Evolutionary conservation across 1,140 invertebrate species (phyloP).

Genomic region (Platyura marginata): DNA sequence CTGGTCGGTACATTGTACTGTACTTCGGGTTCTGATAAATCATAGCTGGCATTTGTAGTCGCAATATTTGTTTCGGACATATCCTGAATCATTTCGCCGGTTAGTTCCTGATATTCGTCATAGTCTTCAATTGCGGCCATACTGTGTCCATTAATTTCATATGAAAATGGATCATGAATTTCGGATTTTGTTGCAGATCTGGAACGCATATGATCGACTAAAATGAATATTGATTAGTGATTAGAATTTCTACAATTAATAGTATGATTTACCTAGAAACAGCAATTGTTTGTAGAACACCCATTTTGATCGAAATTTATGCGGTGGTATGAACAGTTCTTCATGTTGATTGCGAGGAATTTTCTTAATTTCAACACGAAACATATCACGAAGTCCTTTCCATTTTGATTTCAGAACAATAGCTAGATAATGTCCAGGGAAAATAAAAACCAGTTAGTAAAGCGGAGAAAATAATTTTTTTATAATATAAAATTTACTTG

Average conservation of each 20-base stretch:
- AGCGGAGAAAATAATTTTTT: not conserved
- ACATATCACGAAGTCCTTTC: constrained; percentile 23
- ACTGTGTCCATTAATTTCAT: too few species aligned
- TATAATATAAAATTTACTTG: constrained; percentile 13
- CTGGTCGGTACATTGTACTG: too few species aligned
- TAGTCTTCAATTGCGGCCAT: too few species aligned
- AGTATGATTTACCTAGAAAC: constrained; percentile 17
- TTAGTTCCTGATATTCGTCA: too few species aligned
- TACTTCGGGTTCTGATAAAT: too few species aligned
- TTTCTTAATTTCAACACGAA: constrained; percentile 21
- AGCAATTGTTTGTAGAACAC: constrained; percentile 19
- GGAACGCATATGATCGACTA: constrained; percentile 23
- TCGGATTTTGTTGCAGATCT: too few species aligned
- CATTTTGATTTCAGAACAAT: constrained; percentile 19
- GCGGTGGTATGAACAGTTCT: constrained; percentile 18
- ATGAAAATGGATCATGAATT: too few species aligned
- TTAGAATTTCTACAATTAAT: not conserved
- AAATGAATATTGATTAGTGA: too few species aligned
- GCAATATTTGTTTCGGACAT: too few species aligned
- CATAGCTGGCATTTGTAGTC: too few species aligned
- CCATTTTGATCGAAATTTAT: constrained; percentile 22
- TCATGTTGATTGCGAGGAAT: constrained; percentile 21
- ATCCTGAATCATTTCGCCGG: too few species aligned
- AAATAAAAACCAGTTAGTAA: not conserved
- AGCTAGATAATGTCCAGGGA: not conserved